Base-by-base conservation (phyloP, 2,888 invertebrate genomes). In the Mechanitis messenoides region DNA sequence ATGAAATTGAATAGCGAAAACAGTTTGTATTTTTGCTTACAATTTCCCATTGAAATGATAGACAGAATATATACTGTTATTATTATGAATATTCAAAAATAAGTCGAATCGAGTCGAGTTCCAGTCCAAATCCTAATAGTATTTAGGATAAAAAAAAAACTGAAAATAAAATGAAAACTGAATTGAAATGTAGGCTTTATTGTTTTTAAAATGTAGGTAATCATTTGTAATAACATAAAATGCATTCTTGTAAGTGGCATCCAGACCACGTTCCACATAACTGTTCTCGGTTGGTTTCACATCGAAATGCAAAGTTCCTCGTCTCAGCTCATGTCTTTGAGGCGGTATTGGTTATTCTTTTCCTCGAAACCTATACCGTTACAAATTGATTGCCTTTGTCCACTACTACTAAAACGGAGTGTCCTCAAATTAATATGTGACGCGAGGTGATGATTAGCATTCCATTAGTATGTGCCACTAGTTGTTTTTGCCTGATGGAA, bases 361-460 rank as follows among this genome's bases (percentile, higher is more conserved):
- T 79, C 74, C 68, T 76, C 68, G 67, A 74, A 79, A 67, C 70
- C 73, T 74, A 75, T 75, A 78, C 81, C 81, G 83, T 83, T 81
- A 82, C 76, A 74, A 78, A 80, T 81, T 74, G 79, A 72, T 72
- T 71, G 74, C 73, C 73, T 81, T 77, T 77, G 79, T 77, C 72
- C 73, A 70, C 74, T 74, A 69, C 76, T 76, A 76, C 76, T 35
- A 35, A 35, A 78, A 83, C 83, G 80, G 83, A 81, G 83, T 85
- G 83, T 84, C 80, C 77, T 78, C 71, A 81, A 85, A 86, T 87
- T 84, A 85, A 85, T 87, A 87, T 87, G 86, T 83, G 82, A 58
- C 78, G 79, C 74, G 74, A 79, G 83, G 84, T 84, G 82, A 79
- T 82, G 75, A 84, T 85, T 85, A 86, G 84, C 87, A 85, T 85